Percentiles rank a stretch among this genome's conserved stretches.
phyloP scores from a whole-genome alignment of 2,888 invertebrate species.

The Omphaloscelis lunosa region DNA sequence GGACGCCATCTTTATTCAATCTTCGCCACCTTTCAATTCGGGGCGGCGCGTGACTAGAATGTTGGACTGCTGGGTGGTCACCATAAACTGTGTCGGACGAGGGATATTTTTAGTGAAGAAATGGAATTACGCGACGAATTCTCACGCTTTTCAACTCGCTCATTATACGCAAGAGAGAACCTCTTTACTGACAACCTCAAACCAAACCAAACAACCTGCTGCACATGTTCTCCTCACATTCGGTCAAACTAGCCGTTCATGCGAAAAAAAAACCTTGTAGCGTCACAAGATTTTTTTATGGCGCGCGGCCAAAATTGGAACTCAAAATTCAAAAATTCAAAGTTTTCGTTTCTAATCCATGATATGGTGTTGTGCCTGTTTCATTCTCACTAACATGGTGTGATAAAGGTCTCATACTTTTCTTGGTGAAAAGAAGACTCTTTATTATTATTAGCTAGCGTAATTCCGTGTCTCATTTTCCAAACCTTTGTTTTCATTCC shows the following conservation, averaged over 20 bases:
- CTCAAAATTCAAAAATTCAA: too few species aligned
- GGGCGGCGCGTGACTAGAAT: conserved; percentile 78
- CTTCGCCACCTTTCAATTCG: conserved; percentile 83
- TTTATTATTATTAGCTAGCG: too few species aligned
- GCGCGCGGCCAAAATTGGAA: neutral
- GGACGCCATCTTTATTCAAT: conserved; percentile 84
- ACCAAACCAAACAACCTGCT: neutral
- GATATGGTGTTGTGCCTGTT: neutral
- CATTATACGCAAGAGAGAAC: neutral
- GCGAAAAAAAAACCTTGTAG: too few species aligned
- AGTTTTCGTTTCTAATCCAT: too few species aligned
- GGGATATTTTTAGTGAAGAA: conserved; percentile 4
- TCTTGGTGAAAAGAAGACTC: neutral
- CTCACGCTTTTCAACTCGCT: neutral
- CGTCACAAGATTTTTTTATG: too few species aligned
- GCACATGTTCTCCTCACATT: neutral
- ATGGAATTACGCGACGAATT: neutral
- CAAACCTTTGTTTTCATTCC: neutral
- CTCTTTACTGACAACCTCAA: neutral
- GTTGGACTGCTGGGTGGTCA: conserved; percentile 45
- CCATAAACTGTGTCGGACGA: conserved; percentile 37
- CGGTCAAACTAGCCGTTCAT: neutral
- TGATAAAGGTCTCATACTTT: neutral
- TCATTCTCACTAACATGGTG: neutral
- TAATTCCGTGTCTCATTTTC: too few species aligned